Evolutionary conservation across 2,113 vertebrate genomes (phyloP).

Genomic region (Bothrops jararaca): DNA sequence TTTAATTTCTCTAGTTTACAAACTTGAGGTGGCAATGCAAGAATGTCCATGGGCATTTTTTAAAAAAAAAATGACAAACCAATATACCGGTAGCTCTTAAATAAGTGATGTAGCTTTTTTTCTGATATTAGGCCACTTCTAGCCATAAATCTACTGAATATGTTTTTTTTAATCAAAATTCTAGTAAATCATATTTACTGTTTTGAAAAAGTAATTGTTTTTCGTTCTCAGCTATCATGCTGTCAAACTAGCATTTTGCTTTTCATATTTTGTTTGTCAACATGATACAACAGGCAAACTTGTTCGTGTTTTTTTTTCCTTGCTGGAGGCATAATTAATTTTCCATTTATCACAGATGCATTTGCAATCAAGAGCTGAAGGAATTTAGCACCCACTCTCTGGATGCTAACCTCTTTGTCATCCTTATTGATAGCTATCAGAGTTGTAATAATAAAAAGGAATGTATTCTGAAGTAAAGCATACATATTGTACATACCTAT

Average conservation of each 20-base stretch:
- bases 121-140: neutral
- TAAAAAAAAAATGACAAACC: neutral
- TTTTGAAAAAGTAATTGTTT: neutral
- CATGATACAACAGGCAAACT: neutral
- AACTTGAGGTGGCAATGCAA: neutral
- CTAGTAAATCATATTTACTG: neutral
- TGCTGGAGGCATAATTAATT: constrained; percentile 17
- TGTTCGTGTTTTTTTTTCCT: neutral
- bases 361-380: constrained; percentile 31
- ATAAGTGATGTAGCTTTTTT: neutral
- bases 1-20: neutral
- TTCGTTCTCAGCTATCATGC: neutral
- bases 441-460: constrained; percentile 22
- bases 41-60: neutral
- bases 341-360: constrained; percentile 31
- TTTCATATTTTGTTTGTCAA: neutral
- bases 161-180: neutral
- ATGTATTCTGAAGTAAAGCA: constrained; percentile 9
- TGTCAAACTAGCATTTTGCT: neutral
- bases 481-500: neutral
- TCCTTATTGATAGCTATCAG: neutral
- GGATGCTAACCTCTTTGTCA: constrained; percentile 10
- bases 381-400: constrained; percentile 12
- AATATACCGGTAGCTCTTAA: neutral
- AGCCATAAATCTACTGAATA: neutral